Evolutionary conservation across 2,888 invertebrate species (phyloP).

Genomic region (Drosophila aldrichi): DNA sequence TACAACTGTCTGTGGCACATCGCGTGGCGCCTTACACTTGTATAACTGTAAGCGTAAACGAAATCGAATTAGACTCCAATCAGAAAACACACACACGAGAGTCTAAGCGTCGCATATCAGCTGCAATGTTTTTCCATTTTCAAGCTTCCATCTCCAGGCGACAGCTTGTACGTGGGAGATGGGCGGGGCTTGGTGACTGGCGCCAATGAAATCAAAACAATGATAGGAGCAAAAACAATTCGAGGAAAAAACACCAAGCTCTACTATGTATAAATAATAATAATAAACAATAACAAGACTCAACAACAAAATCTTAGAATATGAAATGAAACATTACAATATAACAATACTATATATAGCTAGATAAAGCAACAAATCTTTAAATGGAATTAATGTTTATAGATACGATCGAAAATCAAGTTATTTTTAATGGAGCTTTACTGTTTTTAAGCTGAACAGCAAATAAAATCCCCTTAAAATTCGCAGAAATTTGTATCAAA

Average conservation of each 20-base stretch:
- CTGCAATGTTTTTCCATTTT: slow-evolving; percentile 10
- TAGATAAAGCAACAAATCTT: neutral
- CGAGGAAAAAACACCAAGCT: slow-evolving; percentile 29
- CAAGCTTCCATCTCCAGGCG: slow-evolving; percentile 28
- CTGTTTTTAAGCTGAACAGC: neutral
- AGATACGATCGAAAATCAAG: neutral
- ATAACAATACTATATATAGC: neutral
- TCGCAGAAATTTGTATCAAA: neutral
- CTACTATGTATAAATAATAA: neutral
- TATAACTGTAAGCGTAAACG: slow-evolving; percentile 43
- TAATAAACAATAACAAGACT: neutral
- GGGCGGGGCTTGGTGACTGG: slow-evolving; percentile 39
- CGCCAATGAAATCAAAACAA: slow-evolving; percentile 64
- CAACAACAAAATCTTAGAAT: slow-evolving; percentile 1
- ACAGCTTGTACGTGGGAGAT: slow-evolving; percentile 6
- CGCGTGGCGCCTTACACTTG: neutral
- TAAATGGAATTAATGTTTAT: neutral
- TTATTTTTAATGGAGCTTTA: neutral
- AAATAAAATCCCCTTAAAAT: neutral
- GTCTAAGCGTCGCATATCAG: slow-evolving; percentile 22
- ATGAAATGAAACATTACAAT: slow-evolving; percentile 1
- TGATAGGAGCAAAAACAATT: slow-evolving; percentile 54
- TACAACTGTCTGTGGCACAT: slow-evolving; percentile 37
- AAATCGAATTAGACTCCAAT: slow-evolving; percentile 48
- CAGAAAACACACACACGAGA: slow-evolving; percentile 42